A percentile compares a stretch with the other conserved stretches of the same genome.
Conservation (phyloP, 2,797 vertebrate species). For the Argya squamiceps region DNA sequence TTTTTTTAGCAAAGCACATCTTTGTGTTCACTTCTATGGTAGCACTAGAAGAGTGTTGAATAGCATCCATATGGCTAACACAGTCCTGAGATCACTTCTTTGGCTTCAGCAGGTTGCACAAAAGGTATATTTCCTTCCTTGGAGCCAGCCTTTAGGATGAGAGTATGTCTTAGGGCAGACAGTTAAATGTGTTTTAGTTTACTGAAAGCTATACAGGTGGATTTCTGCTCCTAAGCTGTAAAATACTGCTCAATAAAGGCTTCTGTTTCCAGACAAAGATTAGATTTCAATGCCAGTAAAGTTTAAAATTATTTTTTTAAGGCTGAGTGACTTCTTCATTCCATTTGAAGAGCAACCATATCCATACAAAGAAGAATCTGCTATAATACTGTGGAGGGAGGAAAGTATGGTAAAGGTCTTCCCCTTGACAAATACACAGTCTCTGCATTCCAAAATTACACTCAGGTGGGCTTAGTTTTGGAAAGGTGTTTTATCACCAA, state of each 20-base stretch:
- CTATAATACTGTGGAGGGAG: neutral
- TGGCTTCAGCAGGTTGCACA: neutral
- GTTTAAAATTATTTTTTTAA: neutral
- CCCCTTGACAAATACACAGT: neutral
- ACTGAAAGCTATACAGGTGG: neutral
- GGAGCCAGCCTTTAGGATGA: neutral
- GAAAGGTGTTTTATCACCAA: neutral
- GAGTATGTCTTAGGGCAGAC: neutral
- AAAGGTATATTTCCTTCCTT: neutral
- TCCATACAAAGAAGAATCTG: neutral
- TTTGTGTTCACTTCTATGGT: neutral
- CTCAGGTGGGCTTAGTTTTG: neutral
- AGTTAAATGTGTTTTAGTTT: neutral
- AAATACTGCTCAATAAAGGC: neutral
- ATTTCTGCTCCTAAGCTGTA: neutral
- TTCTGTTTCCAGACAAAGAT: neutral
- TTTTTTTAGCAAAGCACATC: neutral
- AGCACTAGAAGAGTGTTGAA: neutral
- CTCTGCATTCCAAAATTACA: neutral
- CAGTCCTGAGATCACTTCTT: neutral
- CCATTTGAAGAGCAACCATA: neutral
- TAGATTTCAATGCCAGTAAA: neutral
- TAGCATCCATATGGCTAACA: neutral
- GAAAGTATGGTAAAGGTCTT: neutral
- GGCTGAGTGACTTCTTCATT: neutral